Conservation (phyloP, 2,797 vertebrate genomes). For the Ctenochaetus hawaiiensis region DNA sequence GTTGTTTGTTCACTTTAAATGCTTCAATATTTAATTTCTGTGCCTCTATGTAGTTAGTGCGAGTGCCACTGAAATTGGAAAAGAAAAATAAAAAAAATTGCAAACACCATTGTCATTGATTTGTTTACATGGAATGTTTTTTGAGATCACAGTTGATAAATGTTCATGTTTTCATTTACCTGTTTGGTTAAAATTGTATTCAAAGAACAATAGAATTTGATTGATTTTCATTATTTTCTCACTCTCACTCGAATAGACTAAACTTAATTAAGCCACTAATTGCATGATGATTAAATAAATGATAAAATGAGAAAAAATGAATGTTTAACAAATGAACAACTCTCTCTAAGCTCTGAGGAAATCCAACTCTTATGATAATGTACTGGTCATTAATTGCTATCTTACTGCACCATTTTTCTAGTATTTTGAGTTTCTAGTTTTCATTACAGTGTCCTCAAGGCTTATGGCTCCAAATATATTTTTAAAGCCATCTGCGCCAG, state of each 20-base stretch:
- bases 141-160: neutral
- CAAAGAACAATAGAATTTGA: neutral
- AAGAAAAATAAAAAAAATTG: neutral
- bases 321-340: slow-evolving; percentile 6
- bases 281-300: slow-evolving; percentile 11
- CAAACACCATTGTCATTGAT: neutral
- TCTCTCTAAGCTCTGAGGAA: slow-evolving; percentile 7
- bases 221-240: slow-evolving; percentile 16
- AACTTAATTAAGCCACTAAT: slow-evolving; percentile 10
- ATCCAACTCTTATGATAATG: slow-evolving; percentile 50
- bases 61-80: neutral
- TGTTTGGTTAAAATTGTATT: neutral
- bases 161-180: neutral
- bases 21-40: too few species aligned
- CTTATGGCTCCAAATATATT: slow-evolving; percentile 84
- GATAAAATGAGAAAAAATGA: slow-evolving; percentile 9
- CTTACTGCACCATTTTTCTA: slow-evolving; percentile 51
- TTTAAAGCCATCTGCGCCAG: slow-evolving; percentile 86
- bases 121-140: neutral
- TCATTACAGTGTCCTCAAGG: slow-evolving; percentile 81
- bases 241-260: slow-evolving; percentile 3
- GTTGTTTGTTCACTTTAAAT: neutral
- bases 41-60: neutral
- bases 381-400: slow-evolving; percentile 53
- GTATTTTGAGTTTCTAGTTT: slow-evolving; percentile 73